Percentiles rank a stretch among this genome's conserved stretches.
phyloP scores from a whole-genome alignment of 1,140 invertebrate species.

The Sitophilus oryzae region DNA sequence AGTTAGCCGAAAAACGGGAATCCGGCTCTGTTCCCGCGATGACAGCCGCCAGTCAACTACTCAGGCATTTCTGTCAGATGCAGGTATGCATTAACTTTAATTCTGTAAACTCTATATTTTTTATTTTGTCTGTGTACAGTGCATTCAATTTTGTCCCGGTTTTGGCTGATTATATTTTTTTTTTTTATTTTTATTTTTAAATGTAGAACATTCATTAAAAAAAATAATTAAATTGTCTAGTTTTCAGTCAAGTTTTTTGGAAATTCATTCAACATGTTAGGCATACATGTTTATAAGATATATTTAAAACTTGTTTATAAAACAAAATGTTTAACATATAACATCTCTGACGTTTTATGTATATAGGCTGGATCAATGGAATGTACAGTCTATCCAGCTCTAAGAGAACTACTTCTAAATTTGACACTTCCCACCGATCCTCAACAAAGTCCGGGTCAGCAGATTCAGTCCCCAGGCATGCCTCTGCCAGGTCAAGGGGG shows the following conservation, averaged over 20 bases:
- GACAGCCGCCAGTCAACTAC: constrained; percentile 56
- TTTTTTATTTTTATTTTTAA: no score
- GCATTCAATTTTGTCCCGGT: constrained; percentile 14
- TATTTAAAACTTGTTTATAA: neutral
- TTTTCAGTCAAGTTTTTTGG: no score
- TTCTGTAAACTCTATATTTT: no score
- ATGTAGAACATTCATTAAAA: no score
- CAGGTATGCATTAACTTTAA: constrained; percentile 39
- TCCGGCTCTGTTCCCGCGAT: constrained; percentile 53
- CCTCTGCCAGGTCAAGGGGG: constrained; percentile 47
- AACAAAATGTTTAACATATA: neutral
- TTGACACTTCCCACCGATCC: constrained; percentile 57
- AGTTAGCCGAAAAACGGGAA: constrained; percentile 74
- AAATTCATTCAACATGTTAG: no score
- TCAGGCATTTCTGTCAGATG: constrained; percentile 62
- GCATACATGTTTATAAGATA: neutral
- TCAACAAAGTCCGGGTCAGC: constrained; percentile 47
- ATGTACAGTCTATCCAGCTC: constrained; percentile 82
- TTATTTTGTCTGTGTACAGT: constrained; percentile 13
- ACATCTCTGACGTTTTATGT: no score
- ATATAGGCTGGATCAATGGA: constrained; percentile 50
- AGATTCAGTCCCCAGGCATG: constrained; percentile 52
- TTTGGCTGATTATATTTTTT: neutral
- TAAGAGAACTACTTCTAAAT: constrained; percentile 78
- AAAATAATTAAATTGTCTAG: no score